These are phyloP conservation scores for Tokudaia muenninki DNA, from an alignment of 2,797 vertebrate species.

Conservation along the genomic window DNA sequence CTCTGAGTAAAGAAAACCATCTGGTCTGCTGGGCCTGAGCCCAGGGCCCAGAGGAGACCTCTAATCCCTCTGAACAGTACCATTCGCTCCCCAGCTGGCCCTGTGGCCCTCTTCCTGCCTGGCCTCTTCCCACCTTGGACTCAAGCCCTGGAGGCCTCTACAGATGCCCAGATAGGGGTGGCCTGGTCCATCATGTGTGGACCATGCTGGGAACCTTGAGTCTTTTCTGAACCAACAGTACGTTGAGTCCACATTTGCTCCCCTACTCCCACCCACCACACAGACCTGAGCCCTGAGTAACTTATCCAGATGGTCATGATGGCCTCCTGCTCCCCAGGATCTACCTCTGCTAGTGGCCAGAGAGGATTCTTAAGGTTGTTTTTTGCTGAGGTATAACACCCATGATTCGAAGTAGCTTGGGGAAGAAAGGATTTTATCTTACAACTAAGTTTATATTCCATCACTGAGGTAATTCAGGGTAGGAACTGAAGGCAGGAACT, in stretches of 20 bases:
- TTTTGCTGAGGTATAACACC: not conserved
- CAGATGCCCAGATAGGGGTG: not conserved
- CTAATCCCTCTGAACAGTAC: not conserved
- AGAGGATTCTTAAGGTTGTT: not conserved
- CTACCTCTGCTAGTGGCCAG: not conserved
- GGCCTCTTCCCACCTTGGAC: not conserved
- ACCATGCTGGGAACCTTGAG: accelerated
- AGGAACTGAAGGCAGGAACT: not conserved
- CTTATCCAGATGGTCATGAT: accelerated
- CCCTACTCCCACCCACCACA: too few relatives aligned
- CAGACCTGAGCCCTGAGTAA: accelerated
- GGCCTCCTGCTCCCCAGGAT: accelerated
- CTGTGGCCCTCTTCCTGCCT: not conserved
- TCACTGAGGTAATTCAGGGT: not conserved
- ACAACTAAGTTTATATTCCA: not conserved
- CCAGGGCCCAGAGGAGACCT: not conserved
- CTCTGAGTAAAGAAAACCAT: not conserved
- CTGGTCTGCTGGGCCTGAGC: not conserved
- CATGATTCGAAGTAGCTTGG: not conserved
- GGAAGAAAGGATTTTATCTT: not conserved
- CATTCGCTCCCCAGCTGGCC: not conserved
- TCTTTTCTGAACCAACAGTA: not conserved
- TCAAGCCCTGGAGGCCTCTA: not conserved
- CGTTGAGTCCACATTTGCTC: not conserved
- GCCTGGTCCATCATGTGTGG: not conserved